phyloP scores from a whole-genome alignment of 2,113 vertebrate species.

The Cyanoderma ruficeps region DNA sequence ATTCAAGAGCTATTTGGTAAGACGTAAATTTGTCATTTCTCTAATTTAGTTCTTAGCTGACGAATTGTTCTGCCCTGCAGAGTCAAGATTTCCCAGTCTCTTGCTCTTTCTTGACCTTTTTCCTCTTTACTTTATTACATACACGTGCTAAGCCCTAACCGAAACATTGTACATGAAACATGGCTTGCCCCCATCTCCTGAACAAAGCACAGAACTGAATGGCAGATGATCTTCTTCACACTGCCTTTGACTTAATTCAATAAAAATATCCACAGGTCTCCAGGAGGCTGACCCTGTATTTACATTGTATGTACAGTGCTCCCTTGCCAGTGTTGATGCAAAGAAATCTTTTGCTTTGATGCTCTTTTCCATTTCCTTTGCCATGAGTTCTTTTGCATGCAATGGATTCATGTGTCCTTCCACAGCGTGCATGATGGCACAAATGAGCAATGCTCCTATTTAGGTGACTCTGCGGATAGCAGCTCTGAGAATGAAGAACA shows the following conservation, averaged over 20 bases:
- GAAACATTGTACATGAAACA: background rate
- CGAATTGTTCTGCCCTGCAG: background rate
- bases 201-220: background rate
- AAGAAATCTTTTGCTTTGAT: background rate
- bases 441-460: background rate
- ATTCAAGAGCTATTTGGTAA: background rate
- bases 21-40: background rate
- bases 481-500: background rate
- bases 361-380: background rate
- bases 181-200: background rate
- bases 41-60: background rate
- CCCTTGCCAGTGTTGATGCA: background rate
- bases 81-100: background rate
- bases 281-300: background rate
- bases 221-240: background rate
- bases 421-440: background rate
- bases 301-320: background rate
- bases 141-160: background rate
- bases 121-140: background rate
- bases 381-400: background rate
- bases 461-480: background rate
- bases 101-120: background rate
- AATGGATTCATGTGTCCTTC: background rate
- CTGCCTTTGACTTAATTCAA: background rate
- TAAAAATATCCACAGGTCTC: background rate